These are phyloP conservation scores for Lithobates pipiens DNA, from an alignment of 2,797 vertebrate genomes.

Conservation along the genomic window DNA sequence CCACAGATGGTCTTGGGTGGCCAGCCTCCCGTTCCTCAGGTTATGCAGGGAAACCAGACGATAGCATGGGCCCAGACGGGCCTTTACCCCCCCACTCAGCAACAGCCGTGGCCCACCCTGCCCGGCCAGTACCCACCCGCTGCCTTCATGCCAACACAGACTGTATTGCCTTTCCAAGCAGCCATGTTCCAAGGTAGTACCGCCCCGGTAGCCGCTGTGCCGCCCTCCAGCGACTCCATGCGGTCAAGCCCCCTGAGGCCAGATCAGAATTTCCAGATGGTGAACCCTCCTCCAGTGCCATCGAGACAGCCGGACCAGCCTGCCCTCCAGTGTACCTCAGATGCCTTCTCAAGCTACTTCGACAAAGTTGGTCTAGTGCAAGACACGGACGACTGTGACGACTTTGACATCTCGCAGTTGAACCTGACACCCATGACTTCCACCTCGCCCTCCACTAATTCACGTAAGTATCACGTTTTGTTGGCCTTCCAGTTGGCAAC, in stretches of 20 bases:
- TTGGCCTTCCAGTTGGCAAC: neutral
- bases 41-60: slow-evolving; percentile 94
- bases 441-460: slow-evolving; percentile 97
- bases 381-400: slow-evolving; percentile 97
- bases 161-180: slow-evolving; percentile 93
- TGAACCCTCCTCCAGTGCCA: slow-evolving; percentile 91
- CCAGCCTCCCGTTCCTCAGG: slow-evolving; percentile 93
- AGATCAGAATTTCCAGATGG: slow-evolving; percentile 95
- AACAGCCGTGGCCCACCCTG: slow-evolving; percentile 98
- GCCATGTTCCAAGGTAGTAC: slow-evolving; percentile 96
- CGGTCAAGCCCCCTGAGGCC: slow-evolving; percentile 88
- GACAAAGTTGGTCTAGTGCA: slow-evolving; percentile 95
- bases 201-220: slow-evolving; percentile 85
- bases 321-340: slow-evolving; percentile 90
- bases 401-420: slow-evolving; percentile 99
- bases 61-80: slow-evolving; percentile 96
- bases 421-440: slow-evolving; percentile 98
- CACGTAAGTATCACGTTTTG: slow-evolving; percentile 84
- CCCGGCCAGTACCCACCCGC: slow-evolving; percentile 93
- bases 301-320: slow-evolving; percentile 90
- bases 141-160: slow-evolving; percentile 98
- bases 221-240: slow-evolving; percentile 85
- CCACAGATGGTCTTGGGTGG: slow-evolving; percentile 92
- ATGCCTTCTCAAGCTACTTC: slow-evolving; percentile 96
- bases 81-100: slow-evolving; percentile 89